phyloP scores from a whole-genome alignment of 2,797 vertebrate species.

The Ceryle rudis region DNA sequence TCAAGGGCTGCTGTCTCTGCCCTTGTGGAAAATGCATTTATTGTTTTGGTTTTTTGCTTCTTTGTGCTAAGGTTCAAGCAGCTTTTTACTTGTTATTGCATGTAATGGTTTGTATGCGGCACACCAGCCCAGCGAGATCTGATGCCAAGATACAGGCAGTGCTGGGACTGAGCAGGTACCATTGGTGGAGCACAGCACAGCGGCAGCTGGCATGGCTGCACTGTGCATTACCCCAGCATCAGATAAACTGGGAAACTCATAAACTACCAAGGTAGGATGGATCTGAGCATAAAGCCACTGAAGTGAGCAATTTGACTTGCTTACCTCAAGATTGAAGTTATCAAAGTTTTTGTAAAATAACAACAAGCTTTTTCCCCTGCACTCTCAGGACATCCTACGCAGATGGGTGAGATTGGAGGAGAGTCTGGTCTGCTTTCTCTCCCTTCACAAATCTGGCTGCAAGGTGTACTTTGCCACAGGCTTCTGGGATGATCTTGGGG shows the following conservation, averaged over 20 bases:
- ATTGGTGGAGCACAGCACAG: neutral
- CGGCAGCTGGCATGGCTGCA: rapidly evolving
- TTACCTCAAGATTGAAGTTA: neutral
- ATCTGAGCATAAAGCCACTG: neutral
- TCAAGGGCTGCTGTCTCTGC: slow-evolving; percentile 43
- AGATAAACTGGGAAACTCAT: neutral
- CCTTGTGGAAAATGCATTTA: slow-evolving; percentile 44
- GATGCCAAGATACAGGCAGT: neutral
- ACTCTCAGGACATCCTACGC: neutral
- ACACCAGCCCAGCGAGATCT: neutral
- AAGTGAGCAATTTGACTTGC: neutral
- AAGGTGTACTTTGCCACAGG: neutral
- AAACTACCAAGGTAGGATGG: neutral
- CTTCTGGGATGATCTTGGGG: neutral
- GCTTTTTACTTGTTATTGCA: neutral
- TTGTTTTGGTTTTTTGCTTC: slow-evolving; percentile 33
- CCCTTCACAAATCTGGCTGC: neutral
- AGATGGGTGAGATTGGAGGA: neutral
- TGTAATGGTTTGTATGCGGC: neutral
- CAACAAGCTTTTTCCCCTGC: neutral
- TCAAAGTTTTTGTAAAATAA: neutral
- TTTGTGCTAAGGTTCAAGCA: slow-evolving; percentile 55
- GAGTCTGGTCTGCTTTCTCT: neutral
- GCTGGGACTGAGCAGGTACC: neutral
- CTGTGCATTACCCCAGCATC: too few species aligned